Base-by-base conservation (phyloP, 1,140 invertebrate species). In the Aphelenchoides fujianensis region DNA sequence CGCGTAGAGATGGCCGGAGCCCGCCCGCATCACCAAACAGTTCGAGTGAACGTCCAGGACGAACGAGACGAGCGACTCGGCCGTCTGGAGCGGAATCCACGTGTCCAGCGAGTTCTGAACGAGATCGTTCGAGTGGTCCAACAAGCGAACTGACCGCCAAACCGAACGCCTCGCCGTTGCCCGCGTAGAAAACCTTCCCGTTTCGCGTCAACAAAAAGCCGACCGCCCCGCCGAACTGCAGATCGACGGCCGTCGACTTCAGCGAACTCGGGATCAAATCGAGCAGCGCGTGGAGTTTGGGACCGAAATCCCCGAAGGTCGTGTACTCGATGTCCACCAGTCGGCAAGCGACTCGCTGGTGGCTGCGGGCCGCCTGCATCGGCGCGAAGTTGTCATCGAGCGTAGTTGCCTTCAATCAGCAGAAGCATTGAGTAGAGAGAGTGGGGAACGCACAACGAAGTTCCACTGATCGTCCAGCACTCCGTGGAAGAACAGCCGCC, bases 141-240 rank as follows among this genome's bases (percentile, higher is more conserved):
- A 0, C 28, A 27, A 1, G 16, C 63, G 48, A n/a, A 2, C 57
- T 52, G 53, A 76, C 76, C 12, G 75, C 54, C 19, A 81, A 68
- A 7, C 71, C 76, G 35, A 84, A 74, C 9, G 72, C n/a, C 23
- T 35, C 57, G 55, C 72, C 82, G 34, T 76, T 72, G 27, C 82
- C 82, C 36, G 77, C 77, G 68, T 83, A 84, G 61, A 68, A 84
- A 16, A 82, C 78, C 72, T 82, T 79, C 35, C 81, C 81, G 23
- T 37, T 72, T 30, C 80, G 64, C 0, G 81, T 74, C 67, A 84
- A 69, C 35, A 82, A 36, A 71, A 82, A 78, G 3, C 79, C 80
- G 3, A 84, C 57, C 9, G 79, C 77, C 23, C 63, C 34, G 5
- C 79, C 70, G 28, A 79, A 31, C 53, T 84, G 82, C 1, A 82